These are phyloP conservation scores for Orestias chungarensis DNA, from an alignment of 2,797 vertebrate genomes.

Conservation along the genomic window DNA sequence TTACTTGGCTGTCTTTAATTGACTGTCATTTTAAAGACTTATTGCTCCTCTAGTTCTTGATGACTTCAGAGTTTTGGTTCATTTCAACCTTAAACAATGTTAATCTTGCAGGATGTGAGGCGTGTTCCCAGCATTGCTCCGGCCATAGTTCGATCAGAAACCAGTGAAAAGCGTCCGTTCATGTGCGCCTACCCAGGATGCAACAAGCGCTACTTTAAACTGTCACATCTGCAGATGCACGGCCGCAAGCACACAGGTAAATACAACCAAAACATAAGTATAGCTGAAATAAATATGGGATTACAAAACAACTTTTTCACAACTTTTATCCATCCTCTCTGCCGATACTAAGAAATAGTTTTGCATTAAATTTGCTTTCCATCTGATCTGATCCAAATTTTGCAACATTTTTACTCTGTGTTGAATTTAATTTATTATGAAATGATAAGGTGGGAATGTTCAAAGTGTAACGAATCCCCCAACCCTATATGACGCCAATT, in stretches of 20 bases:
- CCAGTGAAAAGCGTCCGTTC: slow-evolving; percentile 95
- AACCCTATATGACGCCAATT: background rate
- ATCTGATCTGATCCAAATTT: background rate
- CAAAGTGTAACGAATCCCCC: background rate
- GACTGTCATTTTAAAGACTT: slow-evolving; percentile 53
- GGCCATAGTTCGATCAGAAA: slow-evolving; percentile 91
- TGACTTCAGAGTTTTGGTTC: slow-evolving; percentile 15
- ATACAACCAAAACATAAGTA: background rate
- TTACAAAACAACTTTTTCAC: background rate
- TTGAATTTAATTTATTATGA: background rate
- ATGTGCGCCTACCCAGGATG: slow-evolving; percentile 98
- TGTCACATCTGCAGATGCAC: slow-evolving; percentile 98
- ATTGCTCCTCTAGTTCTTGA: slow-evolving; percentile 34
- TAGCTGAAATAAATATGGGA: background rate
- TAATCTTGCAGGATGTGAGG: slow-evolving; percentile 92
- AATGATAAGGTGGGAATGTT: background rate
- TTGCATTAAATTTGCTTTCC: background rate
- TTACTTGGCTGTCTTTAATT: slow-evolving; percentile 44
- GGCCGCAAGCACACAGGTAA: slow-evolving; percentile 97
- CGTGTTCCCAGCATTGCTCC: slow-evolving; percentile 92
- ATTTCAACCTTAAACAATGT: slow-evolving; percentile 17
- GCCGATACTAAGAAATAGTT: background rate
- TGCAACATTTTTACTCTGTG: background rate
- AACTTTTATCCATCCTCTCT: background rate
- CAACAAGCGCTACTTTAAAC: slow-evolving; percentile 98